A percentile compares a stretch with the other conserved stretches of the same genome.
These are phyloP conservation scores for Sycophila sp. DNA, from an alignment of 1,140 invertebrate genomes.

Conservation along the genomic window DNA sequence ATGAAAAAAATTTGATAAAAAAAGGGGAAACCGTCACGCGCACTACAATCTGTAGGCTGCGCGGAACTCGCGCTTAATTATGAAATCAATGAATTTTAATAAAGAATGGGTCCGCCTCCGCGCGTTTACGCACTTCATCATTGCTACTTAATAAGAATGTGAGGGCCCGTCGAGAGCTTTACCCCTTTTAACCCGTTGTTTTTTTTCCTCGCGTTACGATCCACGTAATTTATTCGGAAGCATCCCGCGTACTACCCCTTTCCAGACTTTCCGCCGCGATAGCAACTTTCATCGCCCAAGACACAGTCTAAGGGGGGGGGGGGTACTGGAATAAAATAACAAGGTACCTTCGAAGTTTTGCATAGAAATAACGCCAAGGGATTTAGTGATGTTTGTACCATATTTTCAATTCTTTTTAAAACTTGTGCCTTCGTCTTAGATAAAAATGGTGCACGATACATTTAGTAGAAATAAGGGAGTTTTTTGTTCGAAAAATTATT, in stretches of 20 bases:
- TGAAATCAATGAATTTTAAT: constrained; percentile 35
- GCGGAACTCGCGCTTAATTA: background rate
- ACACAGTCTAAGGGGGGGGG: too few relatives aligned
- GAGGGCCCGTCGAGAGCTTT: background rate
- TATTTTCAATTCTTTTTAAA: too few relatives aligned
- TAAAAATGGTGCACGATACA: too few relatives aligned
- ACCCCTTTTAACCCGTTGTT: background rate
- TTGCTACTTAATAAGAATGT: constrained; percentile 17
- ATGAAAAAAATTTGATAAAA: too few relatives aligned
- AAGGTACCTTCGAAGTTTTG: too few relatives aligned
- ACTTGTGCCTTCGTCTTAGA: too few relatives aligned
- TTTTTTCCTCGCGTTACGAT: constrained; percentile 12
- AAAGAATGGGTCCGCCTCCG: background rate
- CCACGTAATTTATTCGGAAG: constrained; percentile 16
- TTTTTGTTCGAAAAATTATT: too few relatives aligned
- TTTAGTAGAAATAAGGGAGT: too few relatives aligned
- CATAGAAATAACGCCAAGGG: too few relatives aligned
- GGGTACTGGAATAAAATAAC: too few relatives aligned
- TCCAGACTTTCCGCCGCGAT: background rate
- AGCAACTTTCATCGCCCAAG: background rate
- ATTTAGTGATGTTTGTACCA: too few relatives aligned
- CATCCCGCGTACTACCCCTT: background rate
- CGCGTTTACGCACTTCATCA: constrained; percentile 16
- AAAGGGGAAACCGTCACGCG: background rate
- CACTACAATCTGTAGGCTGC: background rate